Evolutionary conservation across 2,113 vertebrate species (phyloP), one percentile per base, ranked within the genome.

Genomic region (Corythornis cristatus): DNA sequence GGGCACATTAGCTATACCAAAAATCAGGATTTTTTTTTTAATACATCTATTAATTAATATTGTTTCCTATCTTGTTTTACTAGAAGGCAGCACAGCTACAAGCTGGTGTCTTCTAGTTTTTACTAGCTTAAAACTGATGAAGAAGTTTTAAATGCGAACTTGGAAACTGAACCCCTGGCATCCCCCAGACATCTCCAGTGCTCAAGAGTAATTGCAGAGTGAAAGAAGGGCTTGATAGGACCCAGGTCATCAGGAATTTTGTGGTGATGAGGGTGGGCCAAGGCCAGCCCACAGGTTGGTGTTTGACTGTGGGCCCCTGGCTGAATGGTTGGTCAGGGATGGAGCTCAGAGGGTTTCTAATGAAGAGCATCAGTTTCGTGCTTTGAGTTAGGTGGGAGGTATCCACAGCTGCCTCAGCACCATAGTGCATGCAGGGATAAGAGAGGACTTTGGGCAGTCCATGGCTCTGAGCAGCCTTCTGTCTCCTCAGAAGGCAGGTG

Each of bases 261-360:
- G 11, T 74, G 54, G 46, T 57, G 57, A 45, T 22, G 10, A 75
- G 14, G 5, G 15, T 43, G n/a, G 8, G 46, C 20, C 64, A 43
- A 56, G 1, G 8, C 23, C 29, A 74, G 18, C 11, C 45, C 13
- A 8, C 0, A 1, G 8, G 6, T 2, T 48, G 48, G 17, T 4
- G 8, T 61, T 35, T 1, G 2, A 51, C 22, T 20, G 28, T 51
- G 28, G 11, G 12, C 58, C 26, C n/a, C 21, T 1, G 2, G 15
- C 50, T 2, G 5, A 10, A 20, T 5, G 17, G 15, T 18, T 2
- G 2, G 61, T 25, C n/a, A 76, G 51, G 18, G 62, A 13, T 22
- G n/a, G 17, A n/a, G 35, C n/a, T 46, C 9, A 4, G 17, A 11
- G 10, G 3, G 2, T 6, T 51, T 82, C 42, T 22, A 56, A 37